Conservation (phyloP, 2,113 vertebrate species). For the Desmodus rotundus region DNA sequence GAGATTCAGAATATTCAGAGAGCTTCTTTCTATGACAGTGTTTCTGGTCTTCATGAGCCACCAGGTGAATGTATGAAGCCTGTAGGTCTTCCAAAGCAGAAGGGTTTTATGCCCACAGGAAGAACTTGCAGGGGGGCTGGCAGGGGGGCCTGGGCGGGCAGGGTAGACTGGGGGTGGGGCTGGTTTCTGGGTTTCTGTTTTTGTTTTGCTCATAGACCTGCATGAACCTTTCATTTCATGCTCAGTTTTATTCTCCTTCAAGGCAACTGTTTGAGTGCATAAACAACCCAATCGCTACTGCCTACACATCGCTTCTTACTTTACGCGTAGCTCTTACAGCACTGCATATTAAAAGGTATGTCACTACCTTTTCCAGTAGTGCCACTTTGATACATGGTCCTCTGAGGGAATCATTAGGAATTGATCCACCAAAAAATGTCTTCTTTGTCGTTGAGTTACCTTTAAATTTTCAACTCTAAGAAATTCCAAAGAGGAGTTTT, state of each 20-base stretch:
- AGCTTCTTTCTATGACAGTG: constrained; percentile 99
- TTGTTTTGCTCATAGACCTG: constrained; percentile 86
- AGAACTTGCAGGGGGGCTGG: constrained; percentile 52
- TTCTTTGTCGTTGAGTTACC: constrained; percentile 3
- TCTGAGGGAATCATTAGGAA: background rate
- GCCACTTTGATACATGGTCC: constrained; percentile 68
- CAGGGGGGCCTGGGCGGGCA: constrained; percentile 37
- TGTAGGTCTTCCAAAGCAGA: constrained; percentile 80
- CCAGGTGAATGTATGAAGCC: constrained; percentile 94
- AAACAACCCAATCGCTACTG: constrained; percentile 75
- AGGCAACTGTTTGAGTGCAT: constrained; percentile 76
- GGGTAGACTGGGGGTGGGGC: background rate
- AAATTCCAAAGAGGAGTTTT: background rate
- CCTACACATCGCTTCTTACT: constrained; percentile 77
- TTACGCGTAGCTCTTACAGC: constrained; percentile 69
- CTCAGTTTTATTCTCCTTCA: constrained; percentile 71
- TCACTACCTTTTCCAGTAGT: constrained; percentile 71
- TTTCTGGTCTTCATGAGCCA: constrained; percentile 96
- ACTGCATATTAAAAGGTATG: constrained; percentile 73
- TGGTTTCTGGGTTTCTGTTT: constrained; percentile 58
- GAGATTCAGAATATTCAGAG: constrained; percentile 99
- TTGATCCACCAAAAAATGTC: background rate
- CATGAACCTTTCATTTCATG: constrained; percentile 86
- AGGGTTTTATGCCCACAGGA: constrained; percentile 80
- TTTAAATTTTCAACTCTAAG: background rate